Base-by-base conservation (phyloP, 2,113 vertebrate genomes). In the Eonycteris spelaea region DNA sequence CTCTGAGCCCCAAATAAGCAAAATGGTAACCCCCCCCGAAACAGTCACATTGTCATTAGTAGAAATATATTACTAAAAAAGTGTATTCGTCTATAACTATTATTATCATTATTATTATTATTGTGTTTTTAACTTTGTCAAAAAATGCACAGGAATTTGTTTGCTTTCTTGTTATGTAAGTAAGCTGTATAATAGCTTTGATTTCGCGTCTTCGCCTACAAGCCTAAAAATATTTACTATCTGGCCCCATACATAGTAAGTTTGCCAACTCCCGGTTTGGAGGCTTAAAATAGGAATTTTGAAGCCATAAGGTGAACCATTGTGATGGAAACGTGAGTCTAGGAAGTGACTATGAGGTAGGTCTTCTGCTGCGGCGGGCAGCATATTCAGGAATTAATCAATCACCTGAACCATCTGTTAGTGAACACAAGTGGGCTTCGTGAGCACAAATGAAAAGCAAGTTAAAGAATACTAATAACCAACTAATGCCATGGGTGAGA, bases 251-350 rank as follows among this genome's bases (percentile, higher is more conserved):
- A 1, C 30, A 33, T 35, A 59, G 83, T 55, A 40, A 70, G 3
- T 78, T 70, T 84, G 45, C 85, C 90, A 93, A 14, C 28, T 86
- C 92, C 75, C 70, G 70, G 40, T 38, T 84, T 74, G 5, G 4
- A 97, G 75, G 59, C n/a, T 97, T 94, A 75, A 90, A 92, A 71
- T 57, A 53, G 73, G 63, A 75, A 45, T 63, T 95, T 79, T 57
- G 21, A 68, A 90, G 68, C 73, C 48, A 2, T n/a, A 14, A 75
- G 43, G 57, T 84, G 33, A 79, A 63, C 15, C 15, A 55, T 1
- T 9, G 70, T n/a, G 57, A 38, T 79, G 43, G 79, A 38, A 80
- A 90, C 0, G 2, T 26, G 80, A 84, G 28, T 40, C 67, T 77
- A 43, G 45, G 43, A 22, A 24, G 35, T 59, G 16, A 28, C 5